Percentiles rank a stretch among this genome's conserved stretches.
These are phyloP conservation scores for Cantharis nigra DNA, from an alignment of 2,888 invertebrate genomes.

Conservation along the genomic window DNA sequence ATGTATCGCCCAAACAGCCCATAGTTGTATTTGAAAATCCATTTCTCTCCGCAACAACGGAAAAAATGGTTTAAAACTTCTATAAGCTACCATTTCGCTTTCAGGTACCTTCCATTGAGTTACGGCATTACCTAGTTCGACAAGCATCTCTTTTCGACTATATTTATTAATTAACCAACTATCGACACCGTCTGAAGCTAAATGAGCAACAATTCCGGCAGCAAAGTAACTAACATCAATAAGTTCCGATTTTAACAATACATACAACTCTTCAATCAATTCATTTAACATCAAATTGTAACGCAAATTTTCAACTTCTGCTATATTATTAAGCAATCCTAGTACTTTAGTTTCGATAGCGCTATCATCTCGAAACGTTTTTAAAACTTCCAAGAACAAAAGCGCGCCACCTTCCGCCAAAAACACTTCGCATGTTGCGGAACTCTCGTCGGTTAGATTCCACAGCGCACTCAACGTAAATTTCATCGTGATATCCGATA, in stretches of 20 bases:
- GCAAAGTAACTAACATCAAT: slow-evolving; percentile 75
- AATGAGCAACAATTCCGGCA: slow-evolving; percentile 72
- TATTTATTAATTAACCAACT: slow-evolving; percentile 56
- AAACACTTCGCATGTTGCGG: slow-evolving; percentile 71
- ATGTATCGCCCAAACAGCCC: slow-evolving; percentile 81
- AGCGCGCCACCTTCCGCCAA: slow-evolving; percentile 69
- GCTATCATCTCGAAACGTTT: slow-evolving; percentile 64
- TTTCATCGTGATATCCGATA: slow-evolving; percentile 70
- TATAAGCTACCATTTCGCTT: slow-evolving; percentile 75
- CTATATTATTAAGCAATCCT: slow-evolving; percentile 75
- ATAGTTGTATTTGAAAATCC: slow-evolving; percentile 70
- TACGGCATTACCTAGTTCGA: slow-evolving; percentile 63
- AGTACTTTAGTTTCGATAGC: slow-evolving; percentile 77
- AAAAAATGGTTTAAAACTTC: slow-evolving; percentile 74
- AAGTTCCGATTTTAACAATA: slow-evolving; percentile 59
- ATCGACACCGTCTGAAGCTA: slow-evolving; percentile 64
- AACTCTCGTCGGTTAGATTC: slow-evolving; percentile 80
- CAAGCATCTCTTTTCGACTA: slow-evolving; percentile 53
- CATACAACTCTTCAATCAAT: slow-evolving; percentile 40
- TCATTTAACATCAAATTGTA: slow-evolving; percentile 45
- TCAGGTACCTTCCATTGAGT: slow-evolving; percentile 69
- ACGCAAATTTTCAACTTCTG: slow-evolving; percentile 66
- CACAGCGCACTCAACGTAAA: slow-evolving; percentile 77
- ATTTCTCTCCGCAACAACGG: slow-evolving; percentile 64
- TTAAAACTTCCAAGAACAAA: slow-evolving; percentile 68